Percentiles rank a stretch among this genome's conserved stretches.
Conservation (phyloP, 2,797 vertebrate species). For the Leptoclinus maculatus region DNA sequence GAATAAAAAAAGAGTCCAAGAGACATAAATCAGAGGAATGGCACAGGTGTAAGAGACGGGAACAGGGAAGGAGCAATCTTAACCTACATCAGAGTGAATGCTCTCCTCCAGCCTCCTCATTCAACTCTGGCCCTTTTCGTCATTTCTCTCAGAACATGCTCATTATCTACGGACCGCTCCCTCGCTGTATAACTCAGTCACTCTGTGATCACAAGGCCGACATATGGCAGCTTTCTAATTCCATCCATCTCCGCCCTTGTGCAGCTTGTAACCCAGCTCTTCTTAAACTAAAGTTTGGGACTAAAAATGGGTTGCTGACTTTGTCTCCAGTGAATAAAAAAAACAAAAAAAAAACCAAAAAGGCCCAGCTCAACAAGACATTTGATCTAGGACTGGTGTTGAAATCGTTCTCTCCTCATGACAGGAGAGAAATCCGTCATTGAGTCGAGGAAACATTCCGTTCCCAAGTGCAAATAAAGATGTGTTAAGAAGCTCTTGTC, state of each 20-base stretch:
- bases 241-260: conserved; percentile 51
- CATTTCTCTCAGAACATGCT: conserved; percentile 54
- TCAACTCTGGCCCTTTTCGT: conserved; percentile 44
- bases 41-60: conserved; percentile 15
- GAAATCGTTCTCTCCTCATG: conserved; percentile 1
- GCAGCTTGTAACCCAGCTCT: conserved; percentile 25
- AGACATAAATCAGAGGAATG: conserved; percentile 19
- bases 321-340: conserved; percentile 25
- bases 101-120: conserved; percentile 15
- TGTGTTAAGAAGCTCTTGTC: not conserved
- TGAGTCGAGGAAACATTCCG: not conserved
- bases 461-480: conserved; percentile 1
- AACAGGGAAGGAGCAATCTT: conserved; percentile 18
- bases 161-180: conserved; percentile 69
- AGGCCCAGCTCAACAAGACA: conserved; percentile 11
- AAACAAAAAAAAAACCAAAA: not conserved
- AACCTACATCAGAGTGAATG: conserved; percentile 52
- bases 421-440: conserved; percentile 1
- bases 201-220: conserved; percentile 69
- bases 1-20: conserved; percentile 4
- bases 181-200: conserved; percentile 43
- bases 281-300: conserved; percentile 29
- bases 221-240: conserved; percentile 72
- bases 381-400: not conserved
- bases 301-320: conserved; percentile 30